phyloP scores from a whole-genome alignment of 1,140 invertebrate genomes.

The Chymomyza costata region DNA sequence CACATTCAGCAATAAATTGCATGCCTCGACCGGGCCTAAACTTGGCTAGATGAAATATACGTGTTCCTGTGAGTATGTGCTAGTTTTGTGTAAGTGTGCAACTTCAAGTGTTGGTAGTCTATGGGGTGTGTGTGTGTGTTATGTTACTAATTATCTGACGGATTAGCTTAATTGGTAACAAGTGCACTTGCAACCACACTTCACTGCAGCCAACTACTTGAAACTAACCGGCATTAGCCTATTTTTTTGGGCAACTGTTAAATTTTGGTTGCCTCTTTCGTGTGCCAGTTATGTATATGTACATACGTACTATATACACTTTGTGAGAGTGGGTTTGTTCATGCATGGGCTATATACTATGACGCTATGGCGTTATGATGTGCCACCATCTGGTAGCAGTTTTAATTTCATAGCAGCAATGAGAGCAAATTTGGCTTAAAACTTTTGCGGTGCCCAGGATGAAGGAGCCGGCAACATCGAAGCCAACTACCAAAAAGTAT shows the following conservation, averaged over 20 bases:
- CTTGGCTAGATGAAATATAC: constrained; percentile 32
- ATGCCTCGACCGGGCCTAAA: constrained; percentile 58
- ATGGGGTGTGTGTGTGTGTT: constrained; percentile 48
- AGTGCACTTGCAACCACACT: constrained; percentile 69
- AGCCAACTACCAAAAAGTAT: too few relatives aligned
- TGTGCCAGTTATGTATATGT: too few relatives aligned
- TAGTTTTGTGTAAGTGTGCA: constrained; percentile 14
- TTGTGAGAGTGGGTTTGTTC: constrained; percentile 9
- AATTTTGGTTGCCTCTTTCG: constrained; percentile 35
- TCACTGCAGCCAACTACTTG: constrained; percentile 64
- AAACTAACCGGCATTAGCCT: constrained; percentile 72
- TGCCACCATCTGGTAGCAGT: constrained; percentile 37
- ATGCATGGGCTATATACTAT: constrained; percentile 18
- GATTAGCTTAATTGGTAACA: constrained; percentile 73
- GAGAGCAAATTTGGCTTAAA: constrained; percentile 55
- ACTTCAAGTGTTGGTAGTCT: too few relatives aligned
- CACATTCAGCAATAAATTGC: constrained; percentile 69
- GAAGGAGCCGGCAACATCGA: too few relatives aligned
- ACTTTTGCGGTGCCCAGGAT: constrained; percentile 47
- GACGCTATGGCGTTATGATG: constrained; percentile 36
- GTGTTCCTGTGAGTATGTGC: constrained; percentile 5
- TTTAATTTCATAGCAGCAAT: constrained; percentile 64
- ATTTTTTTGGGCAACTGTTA: constrained; percentile 41
- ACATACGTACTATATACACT: not conserved
- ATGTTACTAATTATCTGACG: constrained; percentile 73